A percentile compares a stretch with the other conserved stretches of the same genome.
Conservation (phyloP, 2,113 vertebrate species). For the Ellobius talpinus region DNA sequence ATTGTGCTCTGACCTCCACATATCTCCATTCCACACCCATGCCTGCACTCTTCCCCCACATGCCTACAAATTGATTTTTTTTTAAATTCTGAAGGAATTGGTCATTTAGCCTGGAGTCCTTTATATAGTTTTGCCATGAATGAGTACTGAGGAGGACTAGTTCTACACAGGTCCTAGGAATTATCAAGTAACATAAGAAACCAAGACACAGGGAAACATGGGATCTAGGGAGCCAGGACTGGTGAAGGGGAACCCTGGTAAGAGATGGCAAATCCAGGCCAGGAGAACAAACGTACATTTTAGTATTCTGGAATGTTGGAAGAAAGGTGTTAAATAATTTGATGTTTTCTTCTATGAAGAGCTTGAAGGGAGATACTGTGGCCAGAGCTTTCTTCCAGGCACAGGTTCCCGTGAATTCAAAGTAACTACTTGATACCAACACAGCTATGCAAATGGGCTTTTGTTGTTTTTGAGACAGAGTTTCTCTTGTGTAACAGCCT, state of each 20-base stretch:
- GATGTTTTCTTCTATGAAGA: neutral
- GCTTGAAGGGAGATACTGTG: neutral
- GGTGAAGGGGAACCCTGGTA: too few species aligned
- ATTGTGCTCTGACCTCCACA: neutral
- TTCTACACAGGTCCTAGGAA: neutral
- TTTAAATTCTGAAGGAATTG: neutral
- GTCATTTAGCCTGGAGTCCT: neutral
- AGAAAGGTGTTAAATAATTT: constrained; percentile 10
- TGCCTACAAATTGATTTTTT: neutral
- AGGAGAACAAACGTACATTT: neutral
- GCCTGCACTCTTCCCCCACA: neutral
- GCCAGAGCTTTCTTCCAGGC: neutral
- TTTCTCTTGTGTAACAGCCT: neutral
- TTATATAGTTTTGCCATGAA: neutral
- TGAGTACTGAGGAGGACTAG: neutral
- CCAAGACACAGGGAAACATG: neutral
- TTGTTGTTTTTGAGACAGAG: neutral
- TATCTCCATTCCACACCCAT: neutral
- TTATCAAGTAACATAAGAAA: neutral
- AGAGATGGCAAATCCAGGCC: neutral
- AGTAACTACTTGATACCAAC: neutral
- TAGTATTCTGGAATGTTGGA: neutral
- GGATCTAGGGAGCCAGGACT: neutral
- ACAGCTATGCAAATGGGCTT: neutral
- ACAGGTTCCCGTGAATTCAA: neutral